Evolutionary conservation across 1,140 invertebrate species (phyloP), one percentile per base, ranked within the genome.

Genomic region (Choristoneura fumiferana): DNA sequence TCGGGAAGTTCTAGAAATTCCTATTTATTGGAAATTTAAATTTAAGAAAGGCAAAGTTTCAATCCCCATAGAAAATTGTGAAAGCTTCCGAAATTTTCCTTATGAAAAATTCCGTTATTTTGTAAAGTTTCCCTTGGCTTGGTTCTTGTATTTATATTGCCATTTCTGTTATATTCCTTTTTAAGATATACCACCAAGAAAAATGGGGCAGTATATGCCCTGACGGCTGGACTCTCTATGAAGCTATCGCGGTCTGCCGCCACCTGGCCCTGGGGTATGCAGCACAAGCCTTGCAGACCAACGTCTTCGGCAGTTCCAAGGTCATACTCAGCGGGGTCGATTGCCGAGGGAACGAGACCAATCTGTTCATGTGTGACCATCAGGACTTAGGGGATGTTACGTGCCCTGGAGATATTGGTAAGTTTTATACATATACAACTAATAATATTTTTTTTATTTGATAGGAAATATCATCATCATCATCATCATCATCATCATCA

Each of bases 161-260:
- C n/a, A n/a, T n/a, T n/a, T 54, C n/a, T n/a, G n/a, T n/a, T n/a
- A 17, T 12, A 43, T 1, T 35, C 4, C 64, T 58, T 13, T 66
- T 73, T 15, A 58, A 96, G 90, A 90, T 96, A 1, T 90, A 91
- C 60, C 76, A 93, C 40, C 90, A 90, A 37, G 78, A 87, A 1
- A 70, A 69, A 36, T 98, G 96, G 96, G 94, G 96, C n/a, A 91
- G 93, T 8, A 92, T 98, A 15, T 98, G 97, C 81, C 95, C 94
- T 5, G 96, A 97, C 76, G 95, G 95, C 29, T 98, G 96, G 96
- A 94, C 95, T 0, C 73, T 97, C 0, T 90, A 95, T 39, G 97
- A 98, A 86, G 96, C 96, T 0, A 92, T 91, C 63, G 95, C 97
- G 0, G 92, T 97, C 14, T 98, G 97, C 72, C 92, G 92, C 14